These are phyloP conservation scores for Euspilapteryx auroguttella DNA, from an alignment of 2,888 invertebrate genomes.

Conservation along the genomic window DNA sequence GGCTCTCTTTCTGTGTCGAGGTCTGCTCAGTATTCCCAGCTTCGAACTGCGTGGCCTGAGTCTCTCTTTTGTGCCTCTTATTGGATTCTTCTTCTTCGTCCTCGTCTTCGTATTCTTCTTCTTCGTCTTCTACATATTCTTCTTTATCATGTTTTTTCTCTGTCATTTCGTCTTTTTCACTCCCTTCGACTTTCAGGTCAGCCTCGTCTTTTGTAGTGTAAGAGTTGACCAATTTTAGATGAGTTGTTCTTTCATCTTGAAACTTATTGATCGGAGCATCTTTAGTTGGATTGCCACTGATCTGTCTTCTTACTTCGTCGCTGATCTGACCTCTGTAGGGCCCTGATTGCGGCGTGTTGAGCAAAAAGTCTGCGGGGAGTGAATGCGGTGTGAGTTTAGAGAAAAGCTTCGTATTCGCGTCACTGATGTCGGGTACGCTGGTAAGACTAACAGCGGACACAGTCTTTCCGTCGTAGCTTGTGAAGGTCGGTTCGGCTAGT, in stretches of 20 bases:
- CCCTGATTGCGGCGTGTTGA: constrained; percentile 73
- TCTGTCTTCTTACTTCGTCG: constrained; percentile 23
- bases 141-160: constrained; percentile 11
- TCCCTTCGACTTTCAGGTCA: constrained; percentile 17
- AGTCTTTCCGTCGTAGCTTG: constrained; percentile 76
- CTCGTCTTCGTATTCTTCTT: constrained; percentile 14
- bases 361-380: constrained; percentile 53
- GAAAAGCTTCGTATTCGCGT: constrained; percentile 19
- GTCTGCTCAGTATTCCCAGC: constrained; percentile 22
- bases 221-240: constrained; percentile 34
- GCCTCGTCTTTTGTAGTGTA: constrained; percentile 15
- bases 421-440: constrained; percentile 46
- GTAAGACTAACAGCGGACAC: constrained; percentile 67
- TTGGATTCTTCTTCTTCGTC: constrained; percentile 13
- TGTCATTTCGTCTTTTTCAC: constrained; percentile 24
- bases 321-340: constrained; percentile 76
- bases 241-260: constrained; percentile 21
- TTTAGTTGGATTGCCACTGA: constrained; percentile 12
- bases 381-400: constrained; percentile 33
- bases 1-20: constrained; percentile 18
- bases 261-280: constrained; percentile 9
- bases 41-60: constrained; percentile 30
- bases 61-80: constrained; percentile 22
- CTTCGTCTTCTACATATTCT: constrained; percentile 11
- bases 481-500: constrained; percentile 49